These are phyloP conservation scores for Etheostoma cragini DNA, from an alignment of 2,113 vertebrate species.

Conservation along the genomic window DNA sequence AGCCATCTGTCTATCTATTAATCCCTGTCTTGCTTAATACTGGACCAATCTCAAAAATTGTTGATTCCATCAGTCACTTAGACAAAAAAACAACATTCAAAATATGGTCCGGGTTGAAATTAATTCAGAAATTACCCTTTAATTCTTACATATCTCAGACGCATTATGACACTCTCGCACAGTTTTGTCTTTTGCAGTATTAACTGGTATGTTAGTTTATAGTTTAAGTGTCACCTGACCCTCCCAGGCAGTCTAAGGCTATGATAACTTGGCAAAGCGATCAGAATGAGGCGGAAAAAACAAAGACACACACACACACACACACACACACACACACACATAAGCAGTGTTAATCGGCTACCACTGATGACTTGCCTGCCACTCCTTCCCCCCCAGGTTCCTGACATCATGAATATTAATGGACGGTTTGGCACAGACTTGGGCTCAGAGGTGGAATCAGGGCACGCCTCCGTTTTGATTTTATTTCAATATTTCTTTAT, in stretches of 20 bases:
- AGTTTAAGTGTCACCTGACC: conserved; percentile 8
- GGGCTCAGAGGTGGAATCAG: conserved; percentile 50
- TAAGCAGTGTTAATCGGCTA: conserved; percentile 59
- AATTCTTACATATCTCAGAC: background rate
- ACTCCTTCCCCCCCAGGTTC: conserved; percentile 10
- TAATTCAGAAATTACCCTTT: no score
- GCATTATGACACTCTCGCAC: background rate
- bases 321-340: conserved; percentile 35
- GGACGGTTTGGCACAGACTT: conserved; percentile 27
- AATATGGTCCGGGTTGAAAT: no score
- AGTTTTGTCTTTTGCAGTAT: background rate
- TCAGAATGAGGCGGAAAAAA: conserved; percentile 31
- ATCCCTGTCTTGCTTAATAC: no score
- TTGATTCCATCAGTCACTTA: no score
- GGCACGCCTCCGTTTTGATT: conserved; percentile 43
- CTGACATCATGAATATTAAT: conserved; percentile 61
- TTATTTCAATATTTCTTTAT: conserved; percentile 51
- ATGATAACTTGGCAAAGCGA: background rate
- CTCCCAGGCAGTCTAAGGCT: conserved; percentile 16
- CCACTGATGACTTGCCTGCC: conserved; percentile 52
- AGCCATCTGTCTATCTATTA: no score
- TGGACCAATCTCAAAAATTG: no score
- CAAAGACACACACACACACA: conserved; percentile 30
- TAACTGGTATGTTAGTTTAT: background rate
- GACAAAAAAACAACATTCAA: no score